These are phyloP conservation scores for Tenthredo mesomela DNA, from an alignment of 2,888 invertebrate genomes.

Conservation along the genomic window DNA sequence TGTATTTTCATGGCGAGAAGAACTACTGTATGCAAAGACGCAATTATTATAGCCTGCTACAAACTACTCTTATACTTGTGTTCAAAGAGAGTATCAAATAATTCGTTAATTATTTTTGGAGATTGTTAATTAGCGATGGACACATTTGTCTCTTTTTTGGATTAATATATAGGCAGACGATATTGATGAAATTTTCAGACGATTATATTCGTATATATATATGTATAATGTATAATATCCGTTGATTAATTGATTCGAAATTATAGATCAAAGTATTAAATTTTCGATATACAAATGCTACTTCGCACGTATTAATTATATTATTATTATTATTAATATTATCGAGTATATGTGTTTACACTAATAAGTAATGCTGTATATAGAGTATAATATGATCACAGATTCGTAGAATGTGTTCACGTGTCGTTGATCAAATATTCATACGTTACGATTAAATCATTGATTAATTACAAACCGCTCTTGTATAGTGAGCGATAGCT, in stretches of 20 bases:
- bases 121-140: background rate
- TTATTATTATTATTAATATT: background rate
- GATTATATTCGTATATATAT: background rate
- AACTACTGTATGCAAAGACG: no score
- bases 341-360: background rate
- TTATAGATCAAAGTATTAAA: background rate
- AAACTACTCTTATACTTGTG: background rate
- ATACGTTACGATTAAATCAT: slow-evolving; percentile 22
- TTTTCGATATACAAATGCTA: background rate
- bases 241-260: background rate
- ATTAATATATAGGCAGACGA: background rate
- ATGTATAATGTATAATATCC: background rate
- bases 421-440: slow-evolving; percentile 31
- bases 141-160: background rate
- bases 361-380: background rate
- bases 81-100: background rate
- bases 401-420: slow-evolving; percentile 12
- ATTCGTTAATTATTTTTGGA: background rate
- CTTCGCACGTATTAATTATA: background rate
- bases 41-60: no score
- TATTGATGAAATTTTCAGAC: background rate
- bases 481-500: background rate
- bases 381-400: background rate
- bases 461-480: slow-evolving; percentile 10
- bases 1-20: no score